phyloP scores from a whole-genome alignment of 2,113 vertebrate species.

The Stictonetta naevosa region DNA sequence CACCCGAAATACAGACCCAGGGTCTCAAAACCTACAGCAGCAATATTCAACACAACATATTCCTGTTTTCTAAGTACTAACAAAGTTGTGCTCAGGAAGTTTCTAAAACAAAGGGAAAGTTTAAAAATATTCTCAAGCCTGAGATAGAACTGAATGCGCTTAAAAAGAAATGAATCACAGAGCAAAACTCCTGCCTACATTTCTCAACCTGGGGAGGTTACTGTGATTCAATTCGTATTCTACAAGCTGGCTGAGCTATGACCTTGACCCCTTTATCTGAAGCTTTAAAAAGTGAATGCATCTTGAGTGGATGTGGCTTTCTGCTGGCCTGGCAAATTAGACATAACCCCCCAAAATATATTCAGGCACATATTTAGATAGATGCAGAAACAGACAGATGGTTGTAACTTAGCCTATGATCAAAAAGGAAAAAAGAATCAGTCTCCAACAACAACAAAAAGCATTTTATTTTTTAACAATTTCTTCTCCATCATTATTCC shows the following conservation, averaged over 20 bases:
- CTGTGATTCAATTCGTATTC: conserved; percentile 50
- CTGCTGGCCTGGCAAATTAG: conserved; percentile 26
- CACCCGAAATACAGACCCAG: not conserved
- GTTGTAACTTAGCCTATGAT: conserved; percentile 16
- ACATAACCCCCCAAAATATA: conserved; percentile 4
- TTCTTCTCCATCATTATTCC: not conserved
- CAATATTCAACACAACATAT: not conserved
- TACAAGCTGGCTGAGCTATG: conserved; percentile 35
- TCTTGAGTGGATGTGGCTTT: conserved; percentile 37
- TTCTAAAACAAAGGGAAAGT: conserved; percentile 62
- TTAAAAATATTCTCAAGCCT: conserved; percentile 64
- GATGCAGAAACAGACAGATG: conserved; percentile 21
- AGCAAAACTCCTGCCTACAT: conserved; percentile 45
- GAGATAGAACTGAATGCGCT: conserved; percentile 44
- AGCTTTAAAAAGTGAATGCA: conserved; percentile 37
- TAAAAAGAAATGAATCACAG: conserved; percentile 63
- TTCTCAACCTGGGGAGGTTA: conserved; percentile 64
- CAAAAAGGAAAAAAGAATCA: conserved; percentile 26
- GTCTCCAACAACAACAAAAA: not conserved
- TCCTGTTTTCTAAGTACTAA: conserved; percentile 50
- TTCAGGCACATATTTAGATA: conserved; percentile 10
- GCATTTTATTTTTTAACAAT: not conserved
- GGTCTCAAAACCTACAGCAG: not conserved
- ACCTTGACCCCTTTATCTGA: conserved; percentile 65
- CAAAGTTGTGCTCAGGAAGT: conserved; percentile 42